Conservation (phyloP, 2,888 invertebrate genomes). For the Erannis defoliaria region DNA sequence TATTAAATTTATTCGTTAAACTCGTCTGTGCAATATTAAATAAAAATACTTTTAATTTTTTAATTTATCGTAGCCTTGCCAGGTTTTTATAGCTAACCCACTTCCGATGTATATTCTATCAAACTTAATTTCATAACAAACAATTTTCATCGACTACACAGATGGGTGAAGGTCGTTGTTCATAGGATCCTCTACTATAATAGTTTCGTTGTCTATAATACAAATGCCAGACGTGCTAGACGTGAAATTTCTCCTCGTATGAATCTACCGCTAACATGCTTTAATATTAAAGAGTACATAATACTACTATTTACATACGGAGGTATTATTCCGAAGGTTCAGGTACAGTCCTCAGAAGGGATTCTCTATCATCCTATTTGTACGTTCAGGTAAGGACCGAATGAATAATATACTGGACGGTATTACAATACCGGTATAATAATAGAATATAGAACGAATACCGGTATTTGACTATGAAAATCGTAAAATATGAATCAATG, state of each 20-base stretch:
- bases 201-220: too few species aligned
- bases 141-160: too few species aligned
- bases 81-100: too few species aligned
- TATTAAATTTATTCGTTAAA: too few species aligned
- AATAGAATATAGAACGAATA: background rate
- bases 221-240: background rate
- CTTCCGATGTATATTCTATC: too few species aligned
- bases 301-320: constrained; percentile 42
- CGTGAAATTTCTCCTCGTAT: background rate
- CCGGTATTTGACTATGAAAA: background rate
- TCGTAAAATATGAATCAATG: too few species aligned
- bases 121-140: too few species aligned
- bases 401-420: background rate
- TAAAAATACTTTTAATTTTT: too few species aligned
- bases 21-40: too few species aligned
- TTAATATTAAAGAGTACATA: constrained; percentile 33
- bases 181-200: too few species aligned
- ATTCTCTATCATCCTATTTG: constrained; percentile 54
- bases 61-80: too few species aligned
- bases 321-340: constrained; percentile 40
- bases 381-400: constrained; percentile 32
- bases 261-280: constrained; percentile 12
- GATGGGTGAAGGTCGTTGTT: too few species aligned
- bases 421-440: background rate
- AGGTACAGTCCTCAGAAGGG: constrained; percentile 41